Percentiles rank a stretch among this genome's conserved stretches.
Conservation (phyloP, 2,888 invertebrate species). For the Pemphredon lugubris region DNA sequence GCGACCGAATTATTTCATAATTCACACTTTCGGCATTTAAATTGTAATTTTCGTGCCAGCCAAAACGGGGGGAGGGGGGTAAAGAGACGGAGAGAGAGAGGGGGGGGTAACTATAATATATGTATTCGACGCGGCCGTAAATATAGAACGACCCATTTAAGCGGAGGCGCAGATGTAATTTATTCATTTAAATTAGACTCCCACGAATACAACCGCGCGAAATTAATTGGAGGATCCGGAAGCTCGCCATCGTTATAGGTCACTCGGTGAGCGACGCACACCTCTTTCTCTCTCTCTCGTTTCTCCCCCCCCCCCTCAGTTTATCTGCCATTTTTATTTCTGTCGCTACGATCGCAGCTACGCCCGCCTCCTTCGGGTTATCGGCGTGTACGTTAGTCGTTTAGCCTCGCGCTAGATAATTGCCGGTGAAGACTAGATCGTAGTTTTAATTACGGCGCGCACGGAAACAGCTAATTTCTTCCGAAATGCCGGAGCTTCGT, state of each 20-base stretch:
- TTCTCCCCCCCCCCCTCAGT: no score
- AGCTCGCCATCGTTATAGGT: constrained; percentile 35
- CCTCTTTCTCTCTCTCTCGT: constrained; percentile 7
- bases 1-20: constrained; percentile 57
- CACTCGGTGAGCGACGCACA: constrained; percentile 31
- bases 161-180: constrained; percentile 61
- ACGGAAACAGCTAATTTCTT: constrained; percentile 7
- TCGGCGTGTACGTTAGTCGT: no score
- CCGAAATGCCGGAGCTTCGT: constrained; percentile 14
- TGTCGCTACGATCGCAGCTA: no score
- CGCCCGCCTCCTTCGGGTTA: no score
- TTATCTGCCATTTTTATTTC: no score
- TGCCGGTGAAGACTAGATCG: constrained; percentile 1
- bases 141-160: constrained; percentile 62
- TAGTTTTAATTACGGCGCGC: not conserved
- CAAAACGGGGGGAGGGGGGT: no score
- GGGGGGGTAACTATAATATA: constrained; percentile 59
- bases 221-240: constrained; percentile 63
- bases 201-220: constrained; percentile 45
- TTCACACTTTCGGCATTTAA: constrained; percentile 63
- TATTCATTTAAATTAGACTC: constrained; percentile 67
- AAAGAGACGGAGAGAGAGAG: no score
- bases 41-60: constrained; percentile 59
- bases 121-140: constrained; percentile 56
- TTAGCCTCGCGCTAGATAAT: no score